These are phyloP conservation scores for Drosophila sordidula DNA, from an alignment of 2,888 invertebrate species.

Conservation along the genomic window DNA sequence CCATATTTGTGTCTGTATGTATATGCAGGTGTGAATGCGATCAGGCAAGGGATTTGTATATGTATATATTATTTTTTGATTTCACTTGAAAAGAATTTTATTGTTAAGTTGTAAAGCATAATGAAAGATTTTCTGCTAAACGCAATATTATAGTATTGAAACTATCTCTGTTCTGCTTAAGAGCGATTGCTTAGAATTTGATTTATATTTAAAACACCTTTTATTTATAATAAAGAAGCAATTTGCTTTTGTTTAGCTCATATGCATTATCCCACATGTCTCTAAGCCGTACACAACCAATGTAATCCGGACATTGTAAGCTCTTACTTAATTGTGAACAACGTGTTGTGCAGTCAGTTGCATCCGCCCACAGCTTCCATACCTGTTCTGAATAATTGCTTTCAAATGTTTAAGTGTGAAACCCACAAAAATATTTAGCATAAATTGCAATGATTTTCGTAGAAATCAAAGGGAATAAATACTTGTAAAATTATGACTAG, in stretches of 20 bases:
- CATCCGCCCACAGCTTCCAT: too few relatives aligned
- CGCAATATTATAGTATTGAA: too few relatives aligned
- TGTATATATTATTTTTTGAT: not conserved
- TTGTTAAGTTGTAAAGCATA: not conserved
- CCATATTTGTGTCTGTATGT: conserved; percentile 13
- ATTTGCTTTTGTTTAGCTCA: too few relatives aligned
- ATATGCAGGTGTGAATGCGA: conserved; percentile 43
- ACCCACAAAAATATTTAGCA: not conserved
- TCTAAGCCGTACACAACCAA: too few relatives aligned
- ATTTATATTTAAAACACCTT: too few relatives aligned
- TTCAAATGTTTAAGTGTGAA: not conserved
- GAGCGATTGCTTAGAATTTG: too few relatives aligned
- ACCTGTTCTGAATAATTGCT: not conserved
- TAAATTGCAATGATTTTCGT: conserved; percentile 52
- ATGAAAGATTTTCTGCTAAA: not conserved
- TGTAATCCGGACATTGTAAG: too few relatives aligned
- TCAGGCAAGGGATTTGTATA: conserved; percentile 25
- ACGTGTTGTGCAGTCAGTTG: too few relatives aligned
- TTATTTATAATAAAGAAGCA: too few relatives aligned
- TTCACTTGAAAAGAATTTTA: not conserved
- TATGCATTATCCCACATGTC: too few relatives aligned
- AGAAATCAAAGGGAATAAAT: conserved; percentile 45
- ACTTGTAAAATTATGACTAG: conserved; percentile 13
- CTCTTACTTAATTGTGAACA: too few relatives aligned
- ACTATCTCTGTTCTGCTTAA: too few relatives aligned